Base-by-base conservation (phyloP, 2,113 vertebrate genomes). In the Dasyprocta punctata region DNA sequence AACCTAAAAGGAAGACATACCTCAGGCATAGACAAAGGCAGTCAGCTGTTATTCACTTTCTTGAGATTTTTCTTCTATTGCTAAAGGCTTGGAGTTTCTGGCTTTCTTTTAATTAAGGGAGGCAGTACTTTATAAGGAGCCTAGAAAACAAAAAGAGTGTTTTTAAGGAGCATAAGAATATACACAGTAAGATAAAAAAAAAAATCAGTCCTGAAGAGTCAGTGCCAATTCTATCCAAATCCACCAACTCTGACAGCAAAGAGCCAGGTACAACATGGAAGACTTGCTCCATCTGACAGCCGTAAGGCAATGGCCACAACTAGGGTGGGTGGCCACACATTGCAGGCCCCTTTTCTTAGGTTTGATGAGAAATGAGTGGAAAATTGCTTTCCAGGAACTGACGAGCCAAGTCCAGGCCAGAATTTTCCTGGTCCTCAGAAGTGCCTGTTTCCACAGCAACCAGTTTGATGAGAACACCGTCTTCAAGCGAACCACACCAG, bases 361-460 rank as follows among this genome's bases (percentile, higher is more conserved):
- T 89, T 8, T 71, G 22, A 90, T n/a, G 11, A 47, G 12, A 12
- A 36, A 81, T 38, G 77, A 89, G 41, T 19, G 38, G n/a, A 80
- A 83, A 28, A 52, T 91, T 81, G 36, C 80, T 93, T 89, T 92
- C n/a, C 49, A 52, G 86, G 38, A 89, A 33, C 20, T 0, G 1
- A 92, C 58, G 84, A 91, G 69, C 83, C 67, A 49, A 81, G 63
- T 80, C 71, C 77, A 86, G 54, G 60, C 83, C 65, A 89, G 78
- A 8, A 38, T 78, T 58, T 73, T 81, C 69, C 60, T 71, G 83
- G 92, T 77, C 77, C 69, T 75, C 14, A 3, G 69, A 58, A 89
- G 44, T 11, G 78, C 52, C 85, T 88, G 93, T 95, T 95, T 92
- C 96, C 84, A 97, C 65, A 92, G 96, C 96, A 98, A 96, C 93